Evolutionary conservation across 2,888 invertebrate species (phyloP).

Genomic region (Hemaris fuciformis): DNA sequence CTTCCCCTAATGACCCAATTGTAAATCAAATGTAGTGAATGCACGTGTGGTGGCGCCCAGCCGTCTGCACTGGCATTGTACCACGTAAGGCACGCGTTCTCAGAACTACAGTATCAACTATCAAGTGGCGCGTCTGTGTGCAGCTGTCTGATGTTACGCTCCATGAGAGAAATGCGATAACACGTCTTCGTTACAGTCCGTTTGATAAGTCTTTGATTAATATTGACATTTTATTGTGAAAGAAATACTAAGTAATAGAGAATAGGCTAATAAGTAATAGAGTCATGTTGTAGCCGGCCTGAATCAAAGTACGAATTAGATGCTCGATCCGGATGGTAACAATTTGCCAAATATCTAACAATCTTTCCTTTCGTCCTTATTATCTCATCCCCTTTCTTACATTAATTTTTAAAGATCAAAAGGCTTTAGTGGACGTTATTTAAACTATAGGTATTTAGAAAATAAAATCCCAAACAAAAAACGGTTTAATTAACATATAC

Average conservation of each 20-base stretch:
- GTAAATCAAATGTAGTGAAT: not conserved
- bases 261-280: no score
- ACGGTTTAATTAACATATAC: no score
- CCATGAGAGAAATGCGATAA: not conserved
- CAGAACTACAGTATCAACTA: not conserved
- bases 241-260: not conserved
- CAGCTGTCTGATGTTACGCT: not conserved
- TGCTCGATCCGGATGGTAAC: no score
- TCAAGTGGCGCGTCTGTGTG: not conserved
- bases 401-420: no score
- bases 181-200: not conserved
- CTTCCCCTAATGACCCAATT: conserved; percentile 5
- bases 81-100: conserved; percentile 1
- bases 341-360: no score
- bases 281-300: not conserved
- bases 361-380: no score
- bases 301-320: no score
- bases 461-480: no score
- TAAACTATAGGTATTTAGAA: no score
- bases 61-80: not conserved
- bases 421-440: no score
- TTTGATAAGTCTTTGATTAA: not conserved
- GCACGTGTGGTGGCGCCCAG: not conserved
- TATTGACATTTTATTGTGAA: not conserved
- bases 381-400: no score